Percentiles rank a stretch among this genome's conserved stretches.
Conservation (phyloP, 2,797 vertebrate genomes). For the Crax fasciolata region DNA sequence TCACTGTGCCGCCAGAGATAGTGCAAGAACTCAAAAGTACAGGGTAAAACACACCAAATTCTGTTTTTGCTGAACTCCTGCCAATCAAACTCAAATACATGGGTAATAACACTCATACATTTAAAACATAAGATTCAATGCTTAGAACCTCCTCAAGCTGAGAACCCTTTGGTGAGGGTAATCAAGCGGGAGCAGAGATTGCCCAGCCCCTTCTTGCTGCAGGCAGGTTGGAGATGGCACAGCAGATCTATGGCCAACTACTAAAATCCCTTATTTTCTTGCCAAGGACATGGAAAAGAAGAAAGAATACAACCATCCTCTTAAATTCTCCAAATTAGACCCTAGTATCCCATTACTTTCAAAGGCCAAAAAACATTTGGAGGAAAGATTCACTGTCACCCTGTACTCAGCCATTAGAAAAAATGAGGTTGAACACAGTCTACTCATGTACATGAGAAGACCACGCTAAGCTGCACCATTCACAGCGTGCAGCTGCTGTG, state of each 20-base stretch:
- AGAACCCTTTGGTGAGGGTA: neutral
- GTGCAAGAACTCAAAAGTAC: neutral
- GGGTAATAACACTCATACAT: neutral
- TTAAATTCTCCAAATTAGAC: conserved; percentile 48
- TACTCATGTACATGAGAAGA: neutral
- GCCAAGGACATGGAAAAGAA: neutral
- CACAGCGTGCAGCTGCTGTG: conserved; percentile 35
- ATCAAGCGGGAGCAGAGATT: neutral
- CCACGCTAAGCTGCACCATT: conserved; percentile 15
- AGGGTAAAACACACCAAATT: neutral
- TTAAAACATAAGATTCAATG: neutral
- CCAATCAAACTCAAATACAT: neutral
- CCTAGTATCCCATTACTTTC: conserved; percentile 35
- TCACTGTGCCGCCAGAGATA: neutral
- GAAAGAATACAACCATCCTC: neutral
- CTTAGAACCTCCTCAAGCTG: neutral
- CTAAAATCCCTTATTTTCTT: conserved; percentile 26
- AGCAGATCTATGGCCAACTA: neutral
- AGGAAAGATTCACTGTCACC: neutral
- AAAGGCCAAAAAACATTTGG: neutral
- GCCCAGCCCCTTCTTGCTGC: neutral
- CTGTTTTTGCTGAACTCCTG: neutral
- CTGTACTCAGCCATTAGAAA: neutral
- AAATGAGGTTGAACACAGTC: neutral
- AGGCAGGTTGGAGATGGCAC: neutral